phyloP scores from a whole-genome alignment of 1,140 invertebrate genomes.

The Dinoponera quadriceps region DNA sequence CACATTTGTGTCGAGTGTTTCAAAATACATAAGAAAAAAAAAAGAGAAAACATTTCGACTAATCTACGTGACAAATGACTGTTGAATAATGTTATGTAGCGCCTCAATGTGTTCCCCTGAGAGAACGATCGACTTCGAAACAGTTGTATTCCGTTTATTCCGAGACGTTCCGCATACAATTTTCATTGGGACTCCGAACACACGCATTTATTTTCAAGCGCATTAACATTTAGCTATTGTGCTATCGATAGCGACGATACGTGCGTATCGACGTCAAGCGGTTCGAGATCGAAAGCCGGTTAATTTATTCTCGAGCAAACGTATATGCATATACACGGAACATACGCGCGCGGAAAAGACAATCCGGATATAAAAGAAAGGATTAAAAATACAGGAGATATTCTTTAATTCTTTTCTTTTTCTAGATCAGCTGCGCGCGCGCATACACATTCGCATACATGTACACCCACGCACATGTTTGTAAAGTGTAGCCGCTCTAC shows the following conservation, averaged over 20 bases:
- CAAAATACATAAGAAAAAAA: no score
- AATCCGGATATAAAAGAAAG: no score
- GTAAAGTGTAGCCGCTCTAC: slow-evolving; percentile 22
- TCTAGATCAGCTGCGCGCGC: no score
- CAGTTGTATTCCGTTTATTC: neutral
- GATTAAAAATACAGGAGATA: no score
- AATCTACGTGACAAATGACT: no score
- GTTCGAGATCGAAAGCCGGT: neutral
- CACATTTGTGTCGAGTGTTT: no score
- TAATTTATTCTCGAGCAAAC: slow-evolving; percentile 4
- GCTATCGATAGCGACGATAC: neutral
- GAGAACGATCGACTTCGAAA: neutral
- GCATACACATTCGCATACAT: neutral
- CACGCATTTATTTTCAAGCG: slow-evolving; percentile 20
- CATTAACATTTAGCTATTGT: neutral
- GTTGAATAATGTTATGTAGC: neutral
- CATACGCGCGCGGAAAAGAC: neutral
- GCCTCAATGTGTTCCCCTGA: neutral
- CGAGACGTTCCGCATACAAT: neutral
- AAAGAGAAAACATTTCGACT: no score
- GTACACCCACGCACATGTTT: slow-evolving; percentile 19
- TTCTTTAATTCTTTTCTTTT: no score
- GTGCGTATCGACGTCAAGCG: neutral
- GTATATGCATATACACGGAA: neutral
- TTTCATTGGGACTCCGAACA: neutral